Base-by-base conservation (phyloP, 2,888 invertebrate species). In the Cacoxenus indagator region DNA sequence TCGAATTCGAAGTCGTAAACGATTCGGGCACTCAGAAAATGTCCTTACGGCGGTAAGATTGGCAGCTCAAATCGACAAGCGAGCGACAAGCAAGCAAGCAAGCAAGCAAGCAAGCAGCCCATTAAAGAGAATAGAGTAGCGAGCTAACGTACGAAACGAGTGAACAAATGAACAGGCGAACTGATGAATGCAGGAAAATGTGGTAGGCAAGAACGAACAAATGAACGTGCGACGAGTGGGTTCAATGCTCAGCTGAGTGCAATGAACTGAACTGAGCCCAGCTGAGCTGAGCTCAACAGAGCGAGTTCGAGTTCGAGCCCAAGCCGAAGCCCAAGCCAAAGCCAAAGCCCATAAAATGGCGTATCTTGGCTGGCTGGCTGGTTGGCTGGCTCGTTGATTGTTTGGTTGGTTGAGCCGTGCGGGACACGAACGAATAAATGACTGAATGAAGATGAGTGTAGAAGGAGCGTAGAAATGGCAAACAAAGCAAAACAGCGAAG, bases 241-340 rank as follows among this genome's bases (percentile, higher is more conserved):
- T 55, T 55, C 55, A 55, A 55, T 55, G 55, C 55, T 55, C 55
- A 55, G 55, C 55, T 55, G 14, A 55, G 55, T 55, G 55, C 55
- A 55, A 27, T 55, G 55, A 55, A 55, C 55, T 2, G 37, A 48
- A 19, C 48, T 19, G 48, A 48, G 19, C 17, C 48, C 9, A 48
- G 17, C 48, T 19, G 46, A 46, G 4, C 46, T 19, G 19, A 46
- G 46, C 46, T 46, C 14, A 46, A 4, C 46, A 6, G 19, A 48
- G 48, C 48, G 6, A 37, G 11, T 8, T 24, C 54, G 24, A 24
- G 8, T n/a, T n/a, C n/a, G n/a, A n/a, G n/a, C n/a, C 22, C 9
- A n/a, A 54, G 54, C 19, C 2, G 24, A n/a, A n/a, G n/a, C n/a
- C n/a, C n/a, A n/a, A n/a, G n/a, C n/a, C n/a, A n/a, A n/a, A n/a